Conservation (phyloP, 2,888 invertebrate species). For the Rhorus exstirpatorius region DNA sequence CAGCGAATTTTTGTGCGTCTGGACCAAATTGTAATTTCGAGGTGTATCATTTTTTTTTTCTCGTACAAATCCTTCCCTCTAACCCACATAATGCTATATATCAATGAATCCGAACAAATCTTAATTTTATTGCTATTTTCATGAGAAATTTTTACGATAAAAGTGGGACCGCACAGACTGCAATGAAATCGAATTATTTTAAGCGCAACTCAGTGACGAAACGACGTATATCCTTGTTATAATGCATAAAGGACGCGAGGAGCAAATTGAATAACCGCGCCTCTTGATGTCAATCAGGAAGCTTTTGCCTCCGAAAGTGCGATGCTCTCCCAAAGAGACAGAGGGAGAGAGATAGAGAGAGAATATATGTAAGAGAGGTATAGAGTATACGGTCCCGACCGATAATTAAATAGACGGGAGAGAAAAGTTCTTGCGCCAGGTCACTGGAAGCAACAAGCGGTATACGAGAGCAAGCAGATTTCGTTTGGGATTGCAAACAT, state of each 20-base stretch:
- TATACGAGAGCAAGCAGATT: not conserved
- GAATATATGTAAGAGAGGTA: not conserved
- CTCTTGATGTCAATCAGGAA: slow-evolving; percentile 63
- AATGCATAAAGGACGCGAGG: slow-evolving; percentile 12
- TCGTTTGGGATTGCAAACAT: not conserved
- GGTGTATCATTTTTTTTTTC: too few relatives aligned
- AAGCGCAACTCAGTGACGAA: not conserved
- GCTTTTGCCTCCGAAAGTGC: slow-evolving; percentile 59
- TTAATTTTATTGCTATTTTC: too few relatives aligned
- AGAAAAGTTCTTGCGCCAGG: slow-evolving; percentile 19
- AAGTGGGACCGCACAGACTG: not conserved
- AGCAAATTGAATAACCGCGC: slow-evolving; percentile 63
- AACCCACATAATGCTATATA: too few relatives aligned
- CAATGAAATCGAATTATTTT: slow-evolving; percentile 1
- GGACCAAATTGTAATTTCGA: too few relatives aligned
- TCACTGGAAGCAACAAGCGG: slow-evolving; percentile 56
- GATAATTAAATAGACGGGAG: slow-evolving; percentile 63
- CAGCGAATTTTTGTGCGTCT: too few relatives aligned
- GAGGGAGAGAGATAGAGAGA: slow-evolving; percentile 1
- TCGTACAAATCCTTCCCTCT: too few relatives aligned
- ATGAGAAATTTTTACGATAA: too few relatives aligned
- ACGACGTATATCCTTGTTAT: slow-evolving; percentile 5
- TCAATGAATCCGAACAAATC: too few relatives aligned
- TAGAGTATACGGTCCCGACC: slow-evolving; percentile 19
- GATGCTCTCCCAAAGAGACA: slow-evolving; percentile 25